Evolutionary conservation across 2,888 invertebrate genomes (phyloP).

Genomic region (Parnassius orleans): DNA sequence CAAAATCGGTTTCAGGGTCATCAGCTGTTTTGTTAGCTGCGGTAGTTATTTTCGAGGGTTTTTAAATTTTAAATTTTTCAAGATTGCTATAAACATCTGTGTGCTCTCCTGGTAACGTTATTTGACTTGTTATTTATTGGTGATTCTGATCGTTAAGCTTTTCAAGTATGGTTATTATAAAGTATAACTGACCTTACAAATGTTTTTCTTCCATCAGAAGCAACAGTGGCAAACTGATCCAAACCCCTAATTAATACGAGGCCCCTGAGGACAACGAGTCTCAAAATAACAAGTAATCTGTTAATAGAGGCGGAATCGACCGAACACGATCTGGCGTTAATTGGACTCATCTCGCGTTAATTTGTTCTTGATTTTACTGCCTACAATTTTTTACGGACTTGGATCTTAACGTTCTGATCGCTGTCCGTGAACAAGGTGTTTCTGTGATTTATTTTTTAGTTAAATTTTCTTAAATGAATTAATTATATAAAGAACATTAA

Average conservation of each 20-base stretch:
- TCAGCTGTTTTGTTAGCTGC: too few relatives aligned
- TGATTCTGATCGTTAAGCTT: too few relatives aligned
- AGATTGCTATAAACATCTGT: too few relatives aligned
- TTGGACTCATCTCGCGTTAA: constrained; percentile 22
- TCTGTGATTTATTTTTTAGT: neutral
- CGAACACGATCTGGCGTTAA: constrained; percentile 22
- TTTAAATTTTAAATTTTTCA: too few relatives aligned
- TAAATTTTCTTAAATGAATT: too few relatives aligned
- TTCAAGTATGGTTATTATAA: neutral
- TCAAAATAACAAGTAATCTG: constrained; percentile 23
- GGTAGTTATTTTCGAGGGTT: too few relatives aligned
- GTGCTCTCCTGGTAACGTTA: too few relatives aligned
- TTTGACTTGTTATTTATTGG: too few relatives aligned
- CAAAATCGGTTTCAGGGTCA: too few relatives aligned
- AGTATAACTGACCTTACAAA: constrained; percentile 2
- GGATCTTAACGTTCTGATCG: constrained; percentile 11
- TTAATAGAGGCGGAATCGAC: constrained; percentile 22
- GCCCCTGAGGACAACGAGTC: constrained; percentile 3
- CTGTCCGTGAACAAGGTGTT: neutral
- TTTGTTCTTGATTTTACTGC: constrained; percentile 21
- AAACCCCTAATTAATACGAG: constrained; percentile 18
- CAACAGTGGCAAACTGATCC: constrained; percentile 6
- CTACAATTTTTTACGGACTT: constrained; percentile 14
- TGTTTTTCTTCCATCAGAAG: constrained; percentile 1
- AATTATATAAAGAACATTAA: too few relatives aligned